Evolutionary conservation across 1,140 invertebrate genomes (phyloP).

Genomic region (Eriocheir sinensis): DNA sequence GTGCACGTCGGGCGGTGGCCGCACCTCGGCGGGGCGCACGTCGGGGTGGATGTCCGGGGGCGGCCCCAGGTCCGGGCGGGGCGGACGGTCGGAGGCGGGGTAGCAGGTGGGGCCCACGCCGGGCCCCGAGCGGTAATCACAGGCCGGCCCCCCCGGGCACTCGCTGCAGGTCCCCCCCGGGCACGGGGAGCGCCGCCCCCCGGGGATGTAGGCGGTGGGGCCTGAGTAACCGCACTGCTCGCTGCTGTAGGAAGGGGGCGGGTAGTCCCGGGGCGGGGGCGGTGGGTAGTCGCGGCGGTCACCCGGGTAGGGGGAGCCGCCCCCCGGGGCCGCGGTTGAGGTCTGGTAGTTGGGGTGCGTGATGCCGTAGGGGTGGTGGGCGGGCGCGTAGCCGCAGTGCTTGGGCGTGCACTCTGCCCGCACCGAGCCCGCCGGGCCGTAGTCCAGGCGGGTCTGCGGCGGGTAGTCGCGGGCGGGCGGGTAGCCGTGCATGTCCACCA

Average conservation of each 20-base stretch:
- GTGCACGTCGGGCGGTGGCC: conserved; percentile 55
- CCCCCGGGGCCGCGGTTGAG: neutral
- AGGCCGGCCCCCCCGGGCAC: conserved; percentile 59
- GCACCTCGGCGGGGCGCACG: conserved; percentile 15
- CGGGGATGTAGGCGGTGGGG: neutral
- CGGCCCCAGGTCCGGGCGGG: conserved; percentile 56
- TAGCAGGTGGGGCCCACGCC: conserved; percentile 31
- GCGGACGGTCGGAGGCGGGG: conserved; percentile 45
- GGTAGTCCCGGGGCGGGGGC: neutral
- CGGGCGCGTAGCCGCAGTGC: conserved; percentile 57
- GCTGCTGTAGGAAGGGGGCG: conserved; percentile 28
- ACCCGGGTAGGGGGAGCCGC: conserved; percentile 26
- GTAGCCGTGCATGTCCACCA: conserved; percentile 71
- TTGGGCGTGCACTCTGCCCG: conserved; percentile 71
- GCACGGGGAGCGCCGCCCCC: conserved; percentile 46
- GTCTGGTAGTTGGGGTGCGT: conserved; percentile 70
- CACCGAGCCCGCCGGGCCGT: conserved; percentile 16
- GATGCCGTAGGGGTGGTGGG: conserved; percentile 61
- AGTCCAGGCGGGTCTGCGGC: conserved; percentile 51
- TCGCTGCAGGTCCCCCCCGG: conserved; percentile 60
- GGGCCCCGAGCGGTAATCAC: conserved; percentile 33
- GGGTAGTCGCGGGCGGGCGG: conserved; percentile 60
- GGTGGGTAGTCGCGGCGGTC: conserved; percentile 48
- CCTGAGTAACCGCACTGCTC: conserved; percentile 48
- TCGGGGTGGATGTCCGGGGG: conserved; percentile 57